Conservation (phyloP, 2,888 invertebrate genomes). For the Bursaphelenchus okinawaensis region DNA sequence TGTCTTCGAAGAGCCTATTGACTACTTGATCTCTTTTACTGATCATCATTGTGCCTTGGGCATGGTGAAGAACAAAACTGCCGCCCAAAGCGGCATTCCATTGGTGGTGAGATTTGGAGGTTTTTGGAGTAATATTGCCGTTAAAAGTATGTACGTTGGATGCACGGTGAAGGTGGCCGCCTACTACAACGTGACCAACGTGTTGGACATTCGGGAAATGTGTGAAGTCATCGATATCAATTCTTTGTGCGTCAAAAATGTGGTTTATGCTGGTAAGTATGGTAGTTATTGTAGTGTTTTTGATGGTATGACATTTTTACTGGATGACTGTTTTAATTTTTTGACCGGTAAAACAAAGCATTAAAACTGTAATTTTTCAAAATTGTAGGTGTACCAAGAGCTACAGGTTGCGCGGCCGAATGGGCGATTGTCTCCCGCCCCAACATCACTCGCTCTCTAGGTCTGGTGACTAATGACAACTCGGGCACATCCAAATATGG, state of each 20-base stretch:
- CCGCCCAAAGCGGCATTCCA: neutral
- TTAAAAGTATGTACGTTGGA: neutral
- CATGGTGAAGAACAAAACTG: neutral
- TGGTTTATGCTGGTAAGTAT: too few species aligned
- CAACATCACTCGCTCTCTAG: neutral
- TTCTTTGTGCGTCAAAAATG: too few species aligned
- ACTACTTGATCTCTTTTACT: neutral
- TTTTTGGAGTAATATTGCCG: neutral
- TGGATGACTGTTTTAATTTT: too few species aligned
- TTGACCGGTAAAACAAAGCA: too few species aligned
- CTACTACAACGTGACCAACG: too few species aligned
- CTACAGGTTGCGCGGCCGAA: neutral
- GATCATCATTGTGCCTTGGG: neutral
- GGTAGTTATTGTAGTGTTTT: too few species aligned
- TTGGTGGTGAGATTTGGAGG: neutral
- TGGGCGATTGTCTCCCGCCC: neutral
- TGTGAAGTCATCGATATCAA: too few species aligned
- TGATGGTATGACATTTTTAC: too few species aligned
- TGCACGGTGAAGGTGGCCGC: neutral
- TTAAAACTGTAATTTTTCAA: too few species aligned
- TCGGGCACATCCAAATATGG: too few species aligned
- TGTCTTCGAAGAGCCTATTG: neutral
- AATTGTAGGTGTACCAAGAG: neutral
- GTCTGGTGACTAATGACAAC: neutral
- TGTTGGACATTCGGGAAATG: too few species aligned